These are phyloP conservation scores for Corythaixoides concolor DNA, from an alignment of 2,113 vertebrate genomes.

Conservation along the genomic window DNA sequence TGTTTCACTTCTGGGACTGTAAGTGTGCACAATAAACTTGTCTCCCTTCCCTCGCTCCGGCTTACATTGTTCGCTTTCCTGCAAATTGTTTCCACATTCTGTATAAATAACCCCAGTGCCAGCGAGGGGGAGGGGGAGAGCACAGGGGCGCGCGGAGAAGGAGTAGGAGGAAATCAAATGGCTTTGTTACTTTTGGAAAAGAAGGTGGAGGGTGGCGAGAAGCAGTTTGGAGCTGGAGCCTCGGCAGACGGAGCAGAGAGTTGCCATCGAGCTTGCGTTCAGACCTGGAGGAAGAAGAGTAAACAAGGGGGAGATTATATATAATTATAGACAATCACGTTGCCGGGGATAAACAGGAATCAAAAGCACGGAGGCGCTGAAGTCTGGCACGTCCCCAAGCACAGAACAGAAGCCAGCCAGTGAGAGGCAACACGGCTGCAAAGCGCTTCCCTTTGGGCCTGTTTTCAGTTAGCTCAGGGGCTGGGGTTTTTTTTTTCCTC, in stretches of 20 bases:
- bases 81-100: conserved; percentile 66
- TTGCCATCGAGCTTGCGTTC: conserved; percentile 39
- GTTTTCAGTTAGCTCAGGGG: conserved; percentile 48
- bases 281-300: conserved; percentile 70
- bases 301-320: conserved; percentile 77
- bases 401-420: conserved; percentile 45
- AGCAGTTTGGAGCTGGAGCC: neutral
- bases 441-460: conserved; percentile 25
- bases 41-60: conserved; percentile 6
- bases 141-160: neutral
- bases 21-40: neutral
- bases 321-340: conserved; percentile 79
- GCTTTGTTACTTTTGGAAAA: conserved; percentile 38
- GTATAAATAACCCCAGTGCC: conserved; percentile 48
- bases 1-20: neutral
- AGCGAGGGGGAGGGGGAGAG: conserved; percentile 36
- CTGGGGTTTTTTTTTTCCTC: neutral
- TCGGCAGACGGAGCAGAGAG: conserved; percentile 23
- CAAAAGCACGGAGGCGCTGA: conserved; percentile 70
- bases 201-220: conserved; percentile 42
- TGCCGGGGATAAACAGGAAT: conserved; percentile 75
- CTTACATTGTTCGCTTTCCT: conserved; percentile 31
- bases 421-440: conserved; percentile 10
- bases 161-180: conserved; percentile 16
- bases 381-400: conserved; percentile 68